Conservation (phyloP, 2,113 vertebrate species). For the Abramis brama region DNA sequence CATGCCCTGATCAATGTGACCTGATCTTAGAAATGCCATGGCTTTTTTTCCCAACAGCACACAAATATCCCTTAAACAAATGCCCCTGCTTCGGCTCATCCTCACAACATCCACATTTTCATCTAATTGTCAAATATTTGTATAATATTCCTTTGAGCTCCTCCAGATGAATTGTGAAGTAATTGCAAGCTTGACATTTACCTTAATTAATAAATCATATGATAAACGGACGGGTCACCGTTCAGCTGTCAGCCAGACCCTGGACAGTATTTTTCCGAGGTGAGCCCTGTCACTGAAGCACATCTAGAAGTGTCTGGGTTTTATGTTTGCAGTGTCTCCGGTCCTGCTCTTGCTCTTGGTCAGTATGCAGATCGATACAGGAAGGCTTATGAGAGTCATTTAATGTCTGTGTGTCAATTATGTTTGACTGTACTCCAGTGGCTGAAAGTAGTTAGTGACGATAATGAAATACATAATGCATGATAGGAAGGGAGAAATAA, state of each 20-base stretch:
- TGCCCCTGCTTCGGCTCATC: background rate
- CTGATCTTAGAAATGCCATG: conserved; percentile 5
- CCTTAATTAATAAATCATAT: conserved; percentile 3
- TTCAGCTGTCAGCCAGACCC: background rate
- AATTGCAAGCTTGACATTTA: conserved; percentile 30
- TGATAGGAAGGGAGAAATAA: conserved; percentile 21
- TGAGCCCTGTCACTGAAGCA: background rate
- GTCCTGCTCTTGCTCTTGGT: conserved; percentile 10
- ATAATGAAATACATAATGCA: conserved; percentile 46
- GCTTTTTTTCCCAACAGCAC: background rate
- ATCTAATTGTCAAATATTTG: conserved; percentile 11
- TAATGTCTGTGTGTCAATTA: conserved; percentile 34
- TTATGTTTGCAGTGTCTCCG: background rate
- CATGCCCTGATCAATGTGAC: conserved; percentile 5
- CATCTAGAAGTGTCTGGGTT: background rate
- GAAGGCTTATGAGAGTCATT: conserved; percentile 15
- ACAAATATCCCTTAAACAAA: conserved; percentile 8
- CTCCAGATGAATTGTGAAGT: background rate
- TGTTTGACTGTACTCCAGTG: conserved; percentile 32
- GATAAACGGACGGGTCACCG: background rate
- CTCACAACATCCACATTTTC: background rate
- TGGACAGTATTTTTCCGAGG: background rate
- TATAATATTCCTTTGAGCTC: background rate
- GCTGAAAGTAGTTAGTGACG: conserved; percentile 15
- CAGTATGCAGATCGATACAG: conserved; percentile 35